These are phyloP conservation scores for Archocentrus centrarchus DNA, from an alignment of 2,113 vertebrate genomes.

Conservation along the genomic window DNA sequence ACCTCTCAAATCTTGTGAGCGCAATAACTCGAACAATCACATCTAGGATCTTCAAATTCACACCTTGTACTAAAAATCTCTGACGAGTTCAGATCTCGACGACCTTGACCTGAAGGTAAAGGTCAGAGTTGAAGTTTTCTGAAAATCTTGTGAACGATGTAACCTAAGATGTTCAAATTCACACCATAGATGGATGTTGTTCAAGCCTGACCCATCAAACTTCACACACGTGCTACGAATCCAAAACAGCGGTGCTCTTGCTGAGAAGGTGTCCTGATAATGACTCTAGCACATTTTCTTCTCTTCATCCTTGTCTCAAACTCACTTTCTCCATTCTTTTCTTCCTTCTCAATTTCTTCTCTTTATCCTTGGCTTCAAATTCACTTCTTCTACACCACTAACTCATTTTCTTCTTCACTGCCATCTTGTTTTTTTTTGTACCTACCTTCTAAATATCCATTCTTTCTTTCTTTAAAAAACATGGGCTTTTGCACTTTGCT, in stretches of 20 bases:
- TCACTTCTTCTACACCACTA: neutral
- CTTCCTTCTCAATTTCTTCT: neutral
- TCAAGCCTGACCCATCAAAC: no score
- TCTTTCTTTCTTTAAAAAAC: neutral
- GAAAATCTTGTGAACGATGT: no score
- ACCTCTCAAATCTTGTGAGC: neutral
- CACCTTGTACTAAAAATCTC: no score
- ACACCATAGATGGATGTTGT: no score
- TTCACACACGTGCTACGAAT: no score
- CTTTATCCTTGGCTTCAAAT: neutral
- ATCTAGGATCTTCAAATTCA: no score
- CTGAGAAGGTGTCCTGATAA: neutral
- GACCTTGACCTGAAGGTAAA: no score
- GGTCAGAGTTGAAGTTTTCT: no score
- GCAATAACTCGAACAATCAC: no score
- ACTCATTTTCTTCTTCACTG: neutral
- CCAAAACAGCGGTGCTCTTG: no score
- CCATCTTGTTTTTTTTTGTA: neutral
- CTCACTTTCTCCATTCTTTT: rapidly evolving
- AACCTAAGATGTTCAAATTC: no score
- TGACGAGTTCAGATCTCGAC: no score
- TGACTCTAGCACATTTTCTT: neutral
- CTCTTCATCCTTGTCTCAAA: neutral
- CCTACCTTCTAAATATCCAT: neutral
- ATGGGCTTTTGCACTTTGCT: neutral